Percentiles rank a stretch among this genome's conserved stretches.
These are phyloP conservation scores for Scaptomyza parva DNA, from an alignment of 2,888 invertebrate genomes.

Conservation along the genomic window DNA sequence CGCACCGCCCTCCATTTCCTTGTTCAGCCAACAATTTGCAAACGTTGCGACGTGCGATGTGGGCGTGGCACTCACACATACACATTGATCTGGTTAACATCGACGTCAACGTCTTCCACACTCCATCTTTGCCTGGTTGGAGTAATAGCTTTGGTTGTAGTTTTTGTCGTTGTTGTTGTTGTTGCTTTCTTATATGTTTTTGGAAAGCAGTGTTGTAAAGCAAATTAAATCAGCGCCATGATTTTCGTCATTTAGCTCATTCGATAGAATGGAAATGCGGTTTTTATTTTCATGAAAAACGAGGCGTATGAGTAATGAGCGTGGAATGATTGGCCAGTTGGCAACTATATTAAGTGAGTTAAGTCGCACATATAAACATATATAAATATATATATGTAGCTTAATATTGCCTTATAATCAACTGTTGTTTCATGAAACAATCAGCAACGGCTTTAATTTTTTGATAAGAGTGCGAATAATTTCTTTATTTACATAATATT, in stretches of 20 bases:
- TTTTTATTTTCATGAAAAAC: slow-evolving; percentile 13
- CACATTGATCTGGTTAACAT: slow-evolving; percentile 45
- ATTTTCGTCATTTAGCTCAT: slow-evolving; percentile 43
- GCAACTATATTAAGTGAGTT: slow-evolving; percentile 31
- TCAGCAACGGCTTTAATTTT: not conserved
- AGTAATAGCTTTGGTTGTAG: not conserved
- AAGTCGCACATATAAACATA: slow-evolving; percentile 13
- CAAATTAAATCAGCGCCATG: slow-evolving; percentile 71
- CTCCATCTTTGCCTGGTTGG: not conserved
- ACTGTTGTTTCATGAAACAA: not conserved
- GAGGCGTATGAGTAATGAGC: slow-evolving; percentile 55
- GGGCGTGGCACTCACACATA: slow-evolving; percentile 43
- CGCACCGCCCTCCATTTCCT: slow-evolving; percentile 27
- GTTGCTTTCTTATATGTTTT: slow-evolving; percentile 3
- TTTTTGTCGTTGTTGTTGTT: not conserved
- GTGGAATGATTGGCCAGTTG: slow-evolving; percentile 44
- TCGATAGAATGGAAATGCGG: slow-evolving; percentile 12
- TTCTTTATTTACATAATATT: not conserved
- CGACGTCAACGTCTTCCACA: slow-evolving; percentile 1
- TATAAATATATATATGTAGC: slow-evolving; percentile 3
- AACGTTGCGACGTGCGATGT: slow-evolving; percentile 45
- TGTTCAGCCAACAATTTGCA: slow-evolving; percentile 47
- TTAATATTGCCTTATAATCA: slow-evolving; percentile 3
- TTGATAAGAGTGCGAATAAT: not conserved
- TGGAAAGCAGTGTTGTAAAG: slow-evolving; percentile 36